Evolutionary conservation across 2,797 vertebrate species (phyloP).

Genomic region (Trachurus trachurus): DNA sequence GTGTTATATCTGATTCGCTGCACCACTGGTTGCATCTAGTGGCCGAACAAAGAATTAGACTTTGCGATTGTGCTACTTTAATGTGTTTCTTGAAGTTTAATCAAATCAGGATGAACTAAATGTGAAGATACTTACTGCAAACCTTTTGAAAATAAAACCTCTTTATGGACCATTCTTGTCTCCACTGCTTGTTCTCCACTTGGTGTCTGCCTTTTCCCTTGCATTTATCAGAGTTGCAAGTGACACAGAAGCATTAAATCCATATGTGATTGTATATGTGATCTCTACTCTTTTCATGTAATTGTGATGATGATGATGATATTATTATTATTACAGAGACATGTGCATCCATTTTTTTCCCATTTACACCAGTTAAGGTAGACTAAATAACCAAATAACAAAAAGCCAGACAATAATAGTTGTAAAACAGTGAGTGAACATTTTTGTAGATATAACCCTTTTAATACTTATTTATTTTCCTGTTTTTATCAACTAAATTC

Average conservation of each 20-base stretch:
- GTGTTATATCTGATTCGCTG: too few relatives aligned
- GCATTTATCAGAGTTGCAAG: background rate
- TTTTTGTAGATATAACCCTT: background rate
- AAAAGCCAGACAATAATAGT: background rate
- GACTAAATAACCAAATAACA: background rate
- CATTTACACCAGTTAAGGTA: background rate
- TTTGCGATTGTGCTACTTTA: background rate
- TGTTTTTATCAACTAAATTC: background rate
- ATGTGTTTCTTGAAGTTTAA: slow-evolving; percentile 16
- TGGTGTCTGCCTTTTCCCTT: background rate
- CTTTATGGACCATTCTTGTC: slow-evolving; percentile 25
- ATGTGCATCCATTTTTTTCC: background rate
- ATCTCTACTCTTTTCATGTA: too few relatives aligned
- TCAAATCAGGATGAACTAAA: slow-evolving; percentile 18
- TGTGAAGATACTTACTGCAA: slow-evolving; percentile 1
- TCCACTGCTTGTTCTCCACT: background rate
- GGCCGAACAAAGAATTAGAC: too few relatives aligned
- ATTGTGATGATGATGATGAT: too few relatives aligned
- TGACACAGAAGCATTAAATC: too few relatives aligned
- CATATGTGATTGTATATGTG: too few relatives aligned
- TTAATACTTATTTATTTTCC: background rate
- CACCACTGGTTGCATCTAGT: too few relatives aligned
- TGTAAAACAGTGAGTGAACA: background rate
- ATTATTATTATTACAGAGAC: too few relatives aligned
- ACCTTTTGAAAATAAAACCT: slow-evolving; percentile 46